phyloP scores from a whole-genome alignment of 2,113 vertebrate genomes.

The Cryptomyrus ogoouensis region DNA sequence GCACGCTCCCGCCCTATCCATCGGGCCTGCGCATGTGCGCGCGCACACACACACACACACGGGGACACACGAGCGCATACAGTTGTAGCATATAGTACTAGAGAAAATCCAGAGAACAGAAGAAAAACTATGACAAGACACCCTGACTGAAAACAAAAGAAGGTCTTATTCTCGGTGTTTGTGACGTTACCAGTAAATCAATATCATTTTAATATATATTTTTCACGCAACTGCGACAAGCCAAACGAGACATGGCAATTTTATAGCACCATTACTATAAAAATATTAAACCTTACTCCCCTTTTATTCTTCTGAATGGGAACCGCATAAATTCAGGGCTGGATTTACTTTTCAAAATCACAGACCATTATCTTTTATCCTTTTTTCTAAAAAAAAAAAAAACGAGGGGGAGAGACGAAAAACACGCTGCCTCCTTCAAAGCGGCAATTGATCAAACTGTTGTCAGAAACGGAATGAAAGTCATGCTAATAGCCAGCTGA shows the following conservation, averaged over 20 bases:
- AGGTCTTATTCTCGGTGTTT: neutral
- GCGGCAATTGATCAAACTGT: constrained; percentile 44
- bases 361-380: constrained; percentile 47
- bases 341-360: constrained; percentile 37
- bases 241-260: constrained; percentile 19
- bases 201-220: neutral
- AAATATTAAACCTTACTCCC: constrained; percentile 37
- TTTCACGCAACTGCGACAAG: constrained; percentile 10
- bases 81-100: neutral
- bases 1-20: neutral
- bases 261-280: constrained; percentile 39
- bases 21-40: neutral
- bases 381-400: neutral
- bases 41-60: neutral
- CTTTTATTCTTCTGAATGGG: constrained; percentile 29
- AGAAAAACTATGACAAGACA: neutral
- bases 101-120: neutral
- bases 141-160: neutral
- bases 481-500: constrained; percentile 45
- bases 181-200: constrained; percentile 1
- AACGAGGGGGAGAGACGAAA: constrained; percentile 3
- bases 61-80: neutral
- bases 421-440: constrained; percentile 55
- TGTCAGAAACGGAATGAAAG: constrained; percentile 45
- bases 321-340: constrained; percentile 27